Conservation (phyloP, 2,888 invertebrate genomes). For the Osmoderma eremita region DNA sequence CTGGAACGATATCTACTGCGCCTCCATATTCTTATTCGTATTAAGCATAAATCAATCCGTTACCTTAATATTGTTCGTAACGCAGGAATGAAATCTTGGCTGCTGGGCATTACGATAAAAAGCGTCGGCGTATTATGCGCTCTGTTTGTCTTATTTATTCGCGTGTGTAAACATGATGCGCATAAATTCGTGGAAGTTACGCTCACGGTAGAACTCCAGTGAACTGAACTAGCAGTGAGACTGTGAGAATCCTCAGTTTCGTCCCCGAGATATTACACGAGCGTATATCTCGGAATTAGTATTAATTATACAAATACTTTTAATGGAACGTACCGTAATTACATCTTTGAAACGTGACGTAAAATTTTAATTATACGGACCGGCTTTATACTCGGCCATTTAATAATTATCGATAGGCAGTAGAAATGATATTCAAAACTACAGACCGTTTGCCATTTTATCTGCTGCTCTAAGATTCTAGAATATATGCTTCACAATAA, state of each 20-base stretch:
- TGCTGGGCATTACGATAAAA: neutral
- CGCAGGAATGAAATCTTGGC: slow-evolving; percentile 6
- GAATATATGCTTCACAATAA: too few species aligned
- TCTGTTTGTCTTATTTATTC: too few species aligned
- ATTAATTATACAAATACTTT: slow-evolving; percentile 1
- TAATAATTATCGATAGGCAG: slow-evolving; percentile 10
- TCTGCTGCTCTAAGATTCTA: too few species aligned
- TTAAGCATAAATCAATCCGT: slow-evolving; percentile 11
- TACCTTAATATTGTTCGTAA: slow-evolving; percentile 19
- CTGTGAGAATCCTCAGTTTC: too few species aligned
- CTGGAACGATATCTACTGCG: slow-evolving; percentile 3
- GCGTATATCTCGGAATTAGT: neutral
- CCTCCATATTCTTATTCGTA: neutral
- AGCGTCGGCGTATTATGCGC: too few species aligned
- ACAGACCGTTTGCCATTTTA: too few species aligned
- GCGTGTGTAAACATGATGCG: too few species aligned
- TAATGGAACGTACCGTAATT: neutral
- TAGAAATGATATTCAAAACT: too few species aligned
- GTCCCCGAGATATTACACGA: neutral
- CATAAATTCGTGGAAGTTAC: too few species aligned
- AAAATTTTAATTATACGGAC: neutral
- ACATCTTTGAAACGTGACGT: neutral
- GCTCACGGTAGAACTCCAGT: too few species aligned
- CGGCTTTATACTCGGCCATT: neutral
- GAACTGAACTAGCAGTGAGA: too few species aligned